Evolutionary conservation across 2,888 invertebrate species (phyloP).

Genomic region (Eristalis arbustorum): DNA sequence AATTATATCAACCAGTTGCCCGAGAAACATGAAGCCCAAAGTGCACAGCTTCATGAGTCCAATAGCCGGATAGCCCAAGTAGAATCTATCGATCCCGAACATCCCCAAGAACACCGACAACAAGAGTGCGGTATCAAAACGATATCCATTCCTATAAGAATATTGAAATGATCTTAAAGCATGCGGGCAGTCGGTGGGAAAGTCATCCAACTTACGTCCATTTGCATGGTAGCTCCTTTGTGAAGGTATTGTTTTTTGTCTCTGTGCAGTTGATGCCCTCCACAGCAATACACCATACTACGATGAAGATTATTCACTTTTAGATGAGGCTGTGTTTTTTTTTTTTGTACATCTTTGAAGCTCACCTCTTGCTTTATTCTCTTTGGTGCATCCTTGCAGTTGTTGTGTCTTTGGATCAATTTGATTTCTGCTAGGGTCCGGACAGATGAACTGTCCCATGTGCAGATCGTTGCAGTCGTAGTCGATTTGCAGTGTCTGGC

Average conservation of each 20-base stretch:
- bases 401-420: constrained; percentile 96
- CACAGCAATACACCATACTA: constrained; percentile 91
- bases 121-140: constrained; percentile 93
- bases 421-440: constrained; percentile 87
- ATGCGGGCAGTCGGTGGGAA: not conserved
- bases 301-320: not conserved
- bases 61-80: constrained; percentile 98
- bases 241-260: constrained; percentile 90
- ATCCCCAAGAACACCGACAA: constrained; percentile 98
- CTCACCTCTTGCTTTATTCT: constrained; percentile 89
- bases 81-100: constrained; percentile 98
- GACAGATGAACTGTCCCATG: constrained; percentile 91
- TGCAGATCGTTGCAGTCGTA: constrained; percentile 86
- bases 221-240: constrained; percentile 91
- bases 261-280: constrained; percentile 91
- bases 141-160: constrained; percentile 92
- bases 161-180: not conserved
- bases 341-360: not conserved
- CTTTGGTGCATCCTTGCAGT: constrained; percentile 87
- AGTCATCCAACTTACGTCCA: constrained; percentile 91
- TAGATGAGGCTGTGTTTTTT: not conserved
- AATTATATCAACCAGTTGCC: constrained; percentile 96
- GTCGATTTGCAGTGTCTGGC: constrained; percentile 72
- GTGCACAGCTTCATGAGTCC: constrained; percentile 97
- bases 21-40: constrained; percentile 96